Conservation (phyloP, 2,888 invertebrate species). For the Aleiodes alternator region DNA sequence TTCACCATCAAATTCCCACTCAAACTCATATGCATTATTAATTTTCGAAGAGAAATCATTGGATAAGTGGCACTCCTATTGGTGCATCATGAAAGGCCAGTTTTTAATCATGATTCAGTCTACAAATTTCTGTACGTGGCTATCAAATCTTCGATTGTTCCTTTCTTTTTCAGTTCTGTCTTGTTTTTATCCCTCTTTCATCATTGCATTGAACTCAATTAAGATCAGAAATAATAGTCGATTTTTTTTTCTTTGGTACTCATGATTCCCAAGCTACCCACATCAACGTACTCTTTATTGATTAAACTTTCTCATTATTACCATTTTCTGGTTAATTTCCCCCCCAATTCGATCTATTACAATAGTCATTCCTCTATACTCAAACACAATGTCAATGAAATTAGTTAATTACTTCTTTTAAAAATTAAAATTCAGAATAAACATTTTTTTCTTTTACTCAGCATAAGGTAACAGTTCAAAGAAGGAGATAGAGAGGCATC, state of each 20-base stretch:
- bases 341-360: constrained; percentile 19
- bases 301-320: constrained; percentile 15
- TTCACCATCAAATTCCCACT: constrained; percentile 38
- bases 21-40: constrained; percentile 15
- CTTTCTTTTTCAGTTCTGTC: constrained; percentile 37
- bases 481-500: constrained; percentile 6
- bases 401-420: constrained; percentile 36
- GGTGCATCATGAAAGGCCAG: constrained; percentile 56
- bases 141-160: constrained; percentile 35
- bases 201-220: constrained; percentile 38
- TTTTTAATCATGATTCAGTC: constrained; percentile 56
- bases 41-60: constrained; percentile 24
- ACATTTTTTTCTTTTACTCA: constrained; percentile 11
- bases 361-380: constrained; percentile 38
- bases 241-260: constrained; percentile 16
- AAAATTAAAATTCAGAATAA: constrained; percentile 26
- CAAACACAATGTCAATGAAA: constrained; percentile 45
- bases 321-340: background rate
- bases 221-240: constrained; percentile 49
- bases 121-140: constrained; percentile 53
- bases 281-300: constrained; percentile 27
- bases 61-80: constrained; percentile 48
- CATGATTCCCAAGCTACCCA: constrained; percentile 36
- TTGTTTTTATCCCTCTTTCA: constrained; percentile 25
- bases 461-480: constrained; percentile 38